Base-by-base conservation (phyloP, 2,113 vertebrate genomes). In the Rostratula benghalensis region DNA sequence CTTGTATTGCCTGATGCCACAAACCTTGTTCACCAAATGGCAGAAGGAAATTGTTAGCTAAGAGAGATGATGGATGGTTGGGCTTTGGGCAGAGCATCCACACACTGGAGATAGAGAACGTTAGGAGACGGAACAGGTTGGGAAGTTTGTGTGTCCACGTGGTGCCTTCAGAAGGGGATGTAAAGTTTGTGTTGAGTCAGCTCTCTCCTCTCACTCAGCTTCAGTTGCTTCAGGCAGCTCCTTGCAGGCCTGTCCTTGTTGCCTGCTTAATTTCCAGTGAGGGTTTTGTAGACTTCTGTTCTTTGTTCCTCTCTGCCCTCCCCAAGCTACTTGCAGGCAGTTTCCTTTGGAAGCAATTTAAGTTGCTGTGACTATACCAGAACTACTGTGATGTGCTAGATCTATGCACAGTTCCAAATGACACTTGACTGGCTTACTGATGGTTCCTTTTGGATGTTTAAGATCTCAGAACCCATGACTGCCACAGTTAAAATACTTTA, bases 21-120 rank as follows among this genome's bases (percentile, higher is more conserved):
- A 54, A 45, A 30, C 30, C n/a, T 41, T 6, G 19, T 37, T 35
- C 61, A 11, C 19, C 45, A 45, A 19, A 10, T 5, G 13, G 48
- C 39, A 53, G 65, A 17, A 70, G 51, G 51, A 51, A 22, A 13
- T 22, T 22, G 10, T 45, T 77, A 27, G 2, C 23, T 0, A 0
- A 3, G 9, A 4, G n/a, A 17, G 20, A 3, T 8, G n/a, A 8
- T 27, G 20, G 30, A 9, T 17, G 7, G 13, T 14, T 57, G 33
- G 57, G 30, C 63, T 83, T 53, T 70, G 41, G 61, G 53, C n/a
- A 69, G 67, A 45, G 53, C 27, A 35, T 48, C 10, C 18, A 7
- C 13, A 1, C 3, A 0, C 19, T 57, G 51, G 17, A 65, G 43
- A 8, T 23, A 0, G n/a, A 56, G 22, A 15, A 48, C 6, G 0